Evolutionary conservation across 2,888 invertebrate genomes (phyloP).

Genomic region (Rhingia campestris): DNA sequence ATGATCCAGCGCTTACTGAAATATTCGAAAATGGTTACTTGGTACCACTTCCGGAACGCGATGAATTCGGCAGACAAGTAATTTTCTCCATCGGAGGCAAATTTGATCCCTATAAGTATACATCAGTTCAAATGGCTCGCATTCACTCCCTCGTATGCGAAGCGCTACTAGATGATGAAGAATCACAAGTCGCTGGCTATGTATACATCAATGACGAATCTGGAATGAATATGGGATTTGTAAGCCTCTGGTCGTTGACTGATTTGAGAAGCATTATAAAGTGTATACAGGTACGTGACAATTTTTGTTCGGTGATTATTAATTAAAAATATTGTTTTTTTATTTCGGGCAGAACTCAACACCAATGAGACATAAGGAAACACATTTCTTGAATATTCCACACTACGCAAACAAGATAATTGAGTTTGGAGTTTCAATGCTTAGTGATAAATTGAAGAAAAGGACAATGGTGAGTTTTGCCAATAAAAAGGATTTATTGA

Average conservation of each 20-base stretch:
- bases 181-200: constrained; percentile 92
- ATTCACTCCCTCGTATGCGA: constrained; percentile 94
- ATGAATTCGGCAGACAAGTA: constrained; percentile 89
- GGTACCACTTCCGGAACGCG: constrained; percentile 89
- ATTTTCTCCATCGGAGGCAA: constrained; percentile 91
- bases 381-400: constrained; percentile 94
- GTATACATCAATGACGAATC: constrained; percentile 92
- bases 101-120: constrained; percentile 90
- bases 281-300: constrained; percentile 87
- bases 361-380: constrained; percentile 94
- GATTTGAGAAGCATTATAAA: constrained; percentile 90
- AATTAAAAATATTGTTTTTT: not conserved
- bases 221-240: constrained; percentile 92
- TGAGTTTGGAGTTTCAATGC: constrained; percentile 90
- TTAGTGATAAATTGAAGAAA: constrained; percentile 92
- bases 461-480: constrained; percentile 88
- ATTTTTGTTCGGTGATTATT: constrained; percentile 77
- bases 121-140: constrained; percentile 92
- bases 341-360: constrained; percentile 87
- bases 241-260: constrained; percentile 91
- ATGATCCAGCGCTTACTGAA: constrained; percentile 90
- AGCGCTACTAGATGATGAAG: constrained; percentile 91
- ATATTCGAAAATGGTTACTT: constrained; percentile 92
- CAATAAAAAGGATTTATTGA: not conserved
- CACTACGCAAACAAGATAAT: constrained; percentile 91